Conservation (phyloP, 1,140 invertebrate species). For the Drosophila tani region DNA sequence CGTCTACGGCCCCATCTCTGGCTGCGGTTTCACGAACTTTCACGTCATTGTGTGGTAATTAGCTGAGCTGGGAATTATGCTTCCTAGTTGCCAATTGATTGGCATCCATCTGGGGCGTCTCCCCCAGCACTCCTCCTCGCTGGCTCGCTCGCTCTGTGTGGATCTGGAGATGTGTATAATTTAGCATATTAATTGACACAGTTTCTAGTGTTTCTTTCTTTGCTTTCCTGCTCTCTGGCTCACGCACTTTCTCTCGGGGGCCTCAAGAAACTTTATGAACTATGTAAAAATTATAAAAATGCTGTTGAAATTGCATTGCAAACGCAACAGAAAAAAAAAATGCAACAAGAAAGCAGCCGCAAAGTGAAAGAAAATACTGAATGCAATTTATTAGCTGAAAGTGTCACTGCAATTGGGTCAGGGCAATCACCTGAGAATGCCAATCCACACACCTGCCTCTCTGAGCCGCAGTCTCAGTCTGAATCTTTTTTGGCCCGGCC, state of each 20-base stretch:
- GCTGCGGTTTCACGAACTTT: slow-evolving; percentile 62
- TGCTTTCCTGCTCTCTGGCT: slow-evolving; percentile 36
- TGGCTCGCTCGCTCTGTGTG: background rate
- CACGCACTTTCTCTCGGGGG: slow-evolving; percentile 71
- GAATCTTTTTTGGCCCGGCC: background rate
- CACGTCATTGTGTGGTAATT: slow-evolving; percentile 78
- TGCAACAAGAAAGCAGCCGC: slow-evolving; percentile 69
- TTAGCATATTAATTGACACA: slow-evolving; percentile 83
- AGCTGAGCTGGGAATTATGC: slow-evolving; percentile 79
- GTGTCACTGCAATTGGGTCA: slow-evolving; percentile 74
- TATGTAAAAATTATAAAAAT: slow-evolving; percentile 75
- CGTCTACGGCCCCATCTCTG: slow-evolving; percentile 17
- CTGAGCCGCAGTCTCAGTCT: background rate
- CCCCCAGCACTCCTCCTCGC: slow-evolving; percentile 1
- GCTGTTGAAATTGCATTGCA: slow-evolving; percentile 52
- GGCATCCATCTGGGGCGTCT: slow-evolving; percentile 78
- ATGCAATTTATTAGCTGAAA: slow-evolving; percentile 78
- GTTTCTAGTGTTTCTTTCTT: slow-evolving; percentile 63
- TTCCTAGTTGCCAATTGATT: slow-evolving; percentile 82
- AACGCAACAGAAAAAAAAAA: slow-evolving; percentile 22
- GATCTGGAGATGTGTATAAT: slow-evolving; percentile 67
- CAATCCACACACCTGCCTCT: slow-evolving; percentile 14
- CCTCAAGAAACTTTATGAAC: slow-evolving; percentile 74
- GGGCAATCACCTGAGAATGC: slow-evolving; percentile 51
- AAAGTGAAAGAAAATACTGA: slow-evolving; percentile 76